phyloP scores from a whole-genome alignment of 2,797 vertebrate species.

The Danio choprae region DNA sequence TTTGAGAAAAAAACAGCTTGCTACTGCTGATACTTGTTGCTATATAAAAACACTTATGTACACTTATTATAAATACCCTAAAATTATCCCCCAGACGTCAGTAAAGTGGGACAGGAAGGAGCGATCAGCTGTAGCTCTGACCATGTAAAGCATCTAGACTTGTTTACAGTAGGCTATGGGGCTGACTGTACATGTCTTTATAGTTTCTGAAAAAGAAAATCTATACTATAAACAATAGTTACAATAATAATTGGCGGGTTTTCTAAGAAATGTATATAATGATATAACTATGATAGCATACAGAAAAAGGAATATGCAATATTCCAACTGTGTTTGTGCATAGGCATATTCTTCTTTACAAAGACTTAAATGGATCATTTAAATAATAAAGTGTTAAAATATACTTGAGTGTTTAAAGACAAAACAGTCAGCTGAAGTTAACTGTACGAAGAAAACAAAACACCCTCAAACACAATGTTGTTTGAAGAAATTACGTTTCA shows the following conservation, averaged over 20 bases:
- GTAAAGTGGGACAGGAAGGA: slow-evolving; percentile 43
- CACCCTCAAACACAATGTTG: neutral
- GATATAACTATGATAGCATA: neutral
- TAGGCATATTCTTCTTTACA: neutral
- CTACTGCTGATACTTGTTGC: no score
- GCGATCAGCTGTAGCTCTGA: slow-evolving; percentile 48
- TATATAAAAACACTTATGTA: neutral
- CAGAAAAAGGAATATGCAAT: neutral
- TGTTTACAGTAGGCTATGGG: slow-evolving; percentile 21
- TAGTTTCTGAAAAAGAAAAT: neutral
- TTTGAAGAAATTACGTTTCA: neutral
- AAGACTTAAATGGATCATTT: neutral
- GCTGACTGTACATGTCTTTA: neutral
- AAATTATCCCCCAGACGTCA: neutral
- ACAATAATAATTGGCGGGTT: neutral
- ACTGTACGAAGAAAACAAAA: neutral
- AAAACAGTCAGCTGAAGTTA: neutral
- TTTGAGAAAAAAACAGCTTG: no score
- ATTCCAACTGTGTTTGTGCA: neutral
- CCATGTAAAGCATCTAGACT: slow-evolving; percentile 36
- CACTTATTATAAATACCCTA: neutral
- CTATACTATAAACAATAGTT: neutral
- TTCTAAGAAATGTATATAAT: no score
- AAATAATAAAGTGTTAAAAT: no score
- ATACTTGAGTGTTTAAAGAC: neutral